Percentiles rank a stretch among this genome's conserved stretches.
These are phyloP conservation scores for Tragelaphus scriptus DNA, from an alignment of 2,113 vertebrate species.

Conservation along the genomic window DNA sequence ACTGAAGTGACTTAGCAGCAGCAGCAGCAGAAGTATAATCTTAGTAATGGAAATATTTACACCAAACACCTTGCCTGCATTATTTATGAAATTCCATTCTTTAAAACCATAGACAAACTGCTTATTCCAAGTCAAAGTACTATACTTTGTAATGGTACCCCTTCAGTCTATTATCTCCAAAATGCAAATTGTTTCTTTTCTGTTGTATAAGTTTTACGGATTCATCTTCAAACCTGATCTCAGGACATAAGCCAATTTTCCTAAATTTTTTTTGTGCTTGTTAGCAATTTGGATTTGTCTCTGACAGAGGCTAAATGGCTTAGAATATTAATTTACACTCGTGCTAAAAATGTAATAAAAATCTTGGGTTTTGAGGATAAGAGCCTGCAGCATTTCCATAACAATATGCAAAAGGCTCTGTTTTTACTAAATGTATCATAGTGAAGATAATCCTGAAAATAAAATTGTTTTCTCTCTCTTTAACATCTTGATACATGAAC, in stretches of 20 bases:
- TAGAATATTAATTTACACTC: conserved; percentile 50
- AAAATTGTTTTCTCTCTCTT: neutral
- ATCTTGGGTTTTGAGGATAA: conserved; percentile 23
- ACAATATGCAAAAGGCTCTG: neutral
- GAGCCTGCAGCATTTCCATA: neutral
- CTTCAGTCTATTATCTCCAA: neutral
- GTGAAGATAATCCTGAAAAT: conserved; percentile 48
- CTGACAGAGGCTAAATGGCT: conserved; percentile 27
- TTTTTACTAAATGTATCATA: conserved; percentile 11
- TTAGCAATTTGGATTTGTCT: conserved; percentile 50
- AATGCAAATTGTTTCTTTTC: neutral
- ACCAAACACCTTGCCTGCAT: neutral
- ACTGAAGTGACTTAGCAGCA: neutral
- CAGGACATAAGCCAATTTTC: conserved; percentile 42
- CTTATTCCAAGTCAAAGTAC: neutral
- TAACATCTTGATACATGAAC: neutral
- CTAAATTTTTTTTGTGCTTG: conserved; percentile 44
- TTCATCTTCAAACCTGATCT: conserved; percentile 35
- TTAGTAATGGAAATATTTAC: conserved; percentile 21
- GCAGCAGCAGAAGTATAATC: neutral
- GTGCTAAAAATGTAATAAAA: conserved; percentile 58
- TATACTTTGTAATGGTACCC: neutral
- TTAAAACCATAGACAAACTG: neutral
- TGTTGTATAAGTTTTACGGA: neutral
- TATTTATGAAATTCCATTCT: conserved; percentile 12